Conservation (phyloP, 2,797 vertebrate species). For the Chloroceryle amazona region DNA sequence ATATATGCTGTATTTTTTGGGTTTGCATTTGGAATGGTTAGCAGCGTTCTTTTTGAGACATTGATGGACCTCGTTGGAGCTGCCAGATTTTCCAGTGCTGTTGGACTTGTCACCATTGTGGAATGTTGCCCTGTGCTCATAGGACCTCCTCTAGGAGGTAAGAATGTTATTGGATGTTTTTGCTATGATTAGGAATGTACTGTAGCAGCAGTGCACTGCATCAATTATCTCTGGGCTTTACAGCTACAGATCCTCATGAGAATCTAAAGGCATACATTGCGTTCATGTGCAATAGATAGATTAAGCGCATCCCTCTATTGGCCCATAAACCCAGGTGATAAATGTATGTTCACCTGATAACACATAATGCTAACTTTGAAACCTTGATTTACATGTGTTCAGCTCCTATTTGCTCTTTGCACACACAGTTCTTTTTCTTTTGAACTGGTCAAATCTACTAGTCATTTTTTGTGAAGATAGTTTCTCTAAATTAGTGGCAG, state of each 20-base stretch:
- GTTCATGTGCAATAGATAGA: neutral
- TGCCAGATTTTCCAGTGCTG: constrained; percentile 93
- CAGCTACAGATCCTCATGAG: neutral
- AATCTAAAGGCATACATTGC: neutral
- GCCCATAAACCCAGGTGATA: neutral
- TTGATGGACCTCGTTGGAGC: constrained; percentile 96
- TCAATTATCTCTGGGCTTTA: neutral
- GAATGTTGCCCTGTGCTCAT: constrained; percentile 95
- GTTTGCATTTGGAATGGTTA: constrained; percentile 97
- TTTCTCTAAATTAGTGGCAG: neutral
- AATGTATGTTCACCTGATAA: neutral
- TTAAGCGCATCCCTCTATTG: neutral
- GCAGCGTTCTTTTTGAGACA: constrained; percentile 94
- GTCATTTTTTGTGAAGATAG: neutral
- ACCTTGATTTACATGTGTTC: neutral
- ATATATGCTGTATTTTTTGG: constrained; percentile 95
- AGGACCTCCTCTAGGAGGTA: constrained; percentile 96
- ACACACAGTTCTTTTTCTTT: neutral
- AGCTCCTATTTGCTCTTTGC: neutral
- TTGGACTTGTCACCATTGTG: constrained; percentile 94
- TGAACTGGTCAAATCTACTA: neutral
- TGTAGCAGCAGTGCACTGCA: neutral
- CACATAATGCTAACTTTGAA: neutral
- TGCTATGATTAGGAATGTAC: neutral
- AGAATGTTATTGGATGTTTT: neutral